Conservation (phyloP, 2,888 invertebrate genomes). For the Leptinotarsa tumamoca region DNA sequence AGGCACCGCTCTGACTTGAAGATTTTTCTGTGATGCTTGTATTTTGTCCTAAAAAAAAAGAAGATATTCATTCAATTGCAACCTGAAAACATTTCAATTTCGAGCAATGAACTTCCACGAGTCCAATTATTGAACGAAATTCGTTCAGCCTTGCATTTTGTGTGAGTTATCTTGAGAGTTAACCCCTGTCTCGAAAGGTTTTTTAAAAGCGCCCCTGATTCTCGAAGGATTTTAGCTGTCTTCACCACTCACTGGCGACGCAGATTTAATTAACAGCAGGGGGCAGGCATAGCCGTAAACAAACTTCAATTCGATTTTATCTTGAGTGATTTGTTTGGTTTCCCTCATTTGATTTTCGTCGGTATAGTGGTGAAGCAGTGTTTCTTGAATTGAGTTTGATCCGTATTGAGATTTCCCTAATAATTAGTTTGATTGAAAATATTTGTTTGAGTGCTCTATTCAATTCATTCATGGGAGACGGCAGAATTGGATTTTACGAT, state of each 20-base stretch:
- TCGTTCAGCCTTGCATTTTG: neutral
- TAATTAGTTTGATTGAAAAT: neutral
- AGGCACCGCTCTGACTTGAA: too few species aligned
- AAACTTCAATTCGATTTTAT: constrained; percentile 11
- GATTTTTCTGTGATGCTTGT: too few species aligned
- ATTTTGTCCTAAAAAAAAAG: too few species aligned
- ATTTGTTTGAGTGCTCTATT: too few species aligned
- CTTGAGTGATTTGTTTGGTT: constrained; percentile 20
- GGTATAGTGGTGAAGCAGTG: neutral
- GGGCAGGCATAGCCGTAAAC: constrained; percentile 9
- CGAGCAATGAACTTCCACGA: neutral
- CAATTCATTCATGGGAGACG: too few species aligned
- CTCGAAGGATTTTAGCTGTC: neutral
- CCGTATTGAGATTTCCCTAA: neutral
- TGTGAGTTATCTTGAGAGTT: neutral
- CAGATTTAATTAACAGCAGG: constrained; percentile 21
- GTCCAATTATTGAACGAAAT: neutral
- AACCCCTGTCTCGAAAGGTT: neutral
- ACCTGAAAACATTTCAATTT: too few species aligned
- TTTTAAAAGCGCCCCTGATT: neutral
- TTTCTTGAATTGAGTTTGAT: neutral
- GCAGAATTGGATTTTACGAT: too few species aligned
- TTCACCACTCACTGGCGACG: constrained; percentile 18
- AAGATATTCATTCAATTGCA: too few species aligned
- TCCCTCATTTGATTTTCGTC: neutral